A percentile compares a stretch with the other conserved stretches of the same genome.
Conservation (phyloP, 2,797 vertebrate genomes). For the Rhodeus uyekii region DNA sequence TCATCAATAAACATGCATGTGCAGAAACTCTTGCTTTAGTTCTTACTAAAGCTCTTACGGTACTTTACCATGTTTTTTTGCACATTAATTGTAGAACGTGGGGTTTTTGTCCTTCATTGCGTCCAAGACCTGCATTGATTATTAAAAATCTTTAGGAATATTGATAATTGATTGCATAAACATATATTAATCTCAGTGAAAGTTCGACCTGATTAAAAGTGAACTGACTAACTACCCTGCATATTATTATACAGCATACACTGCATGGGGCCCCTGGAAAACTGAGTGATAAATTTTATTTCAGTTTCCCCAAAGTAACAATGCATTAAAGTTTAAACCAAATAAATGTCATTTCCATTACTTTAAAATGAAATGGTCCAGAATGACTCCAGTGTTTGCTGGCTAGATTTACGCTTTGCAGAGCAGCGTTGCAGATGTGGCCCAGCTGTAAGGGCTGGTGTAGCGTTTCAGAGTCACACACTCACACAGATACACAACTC, state of each 20-base stretch:
- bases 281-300: neutral
- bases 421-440: constrained; percentile 90
- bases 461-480: constrained; percentile 88
- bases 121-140: neutral
- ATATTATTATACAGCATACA: too few relatives aligned
- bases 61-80: neutral
- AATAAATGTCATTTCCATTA: constrained; percentile 5
- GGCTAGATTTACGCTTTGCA: constrained; percentile 80
- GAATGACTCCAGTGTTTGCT: constrained; percentile 28
- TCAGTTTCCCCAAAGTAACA: neutral
- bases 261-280: neutral
- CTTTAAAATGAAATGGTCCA: constrained; percentile 6
- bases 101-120: neutral
- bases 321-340: neutral
- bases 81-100: neutral
- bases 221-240: too few relatives aligned
- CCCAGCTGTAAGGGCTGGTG: constrained; percentile 90
- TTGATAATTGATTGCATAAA: neutral
- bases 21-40: neutral
- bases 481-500: constrained; percentile 76
- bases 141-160: neutral
- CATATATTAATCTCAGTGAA: too few relatives aligned
- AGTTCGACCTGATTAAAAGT: too few relatives aligned
- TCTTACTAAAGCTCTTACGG: neutral
- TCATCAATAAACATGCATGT: constrained; percentile 28